Evolutionary conservation across 2,113 vertebrate species (phyloP).

Genomic region (Rhabdornis inornatus): DNA sequence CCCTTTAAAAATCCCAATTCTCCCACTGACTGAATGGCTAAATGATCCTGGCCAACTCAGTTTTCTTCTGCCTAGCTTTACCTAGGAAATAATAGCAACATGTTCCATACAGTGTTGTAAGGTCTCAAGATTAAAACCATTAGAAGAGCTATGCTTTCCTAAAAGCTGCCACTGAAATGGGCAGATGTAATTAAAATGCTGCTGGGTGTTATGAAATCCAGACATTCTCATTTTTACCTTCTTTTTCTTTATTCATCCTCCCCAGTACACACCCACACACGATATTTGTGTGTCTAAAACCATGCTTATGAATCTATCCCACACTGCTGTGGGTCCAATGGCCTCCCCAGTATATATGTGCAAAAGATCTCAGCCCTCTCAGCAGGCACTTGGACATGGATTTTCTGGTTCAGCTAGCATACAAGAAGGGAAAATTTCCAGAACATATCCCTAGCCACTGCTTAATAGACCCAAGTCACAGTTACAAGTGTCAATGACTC

Average conservation of each 20-base stretch:
- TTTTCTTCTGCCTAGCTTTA: not conserved
- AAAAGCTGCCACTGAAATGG: not conserved
- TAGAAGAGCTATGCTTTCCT: not conserved
- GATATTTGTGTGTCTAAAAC: not conserved
- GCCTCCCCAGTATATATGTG: not conserved
- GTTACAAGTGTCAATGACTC: not conserved
- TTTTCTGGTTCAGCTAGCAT: not conserved
- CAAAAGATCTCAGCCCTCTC: not conserved
- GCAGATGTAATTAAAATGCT: not conserved
- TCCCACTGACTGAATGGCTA: not conserved
- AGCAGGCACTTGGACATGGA: not conserved
- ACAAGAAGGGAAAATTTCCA: not conserved
- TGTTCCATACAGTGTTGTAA: not conserved
- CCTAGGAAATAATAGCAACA: not conserved
- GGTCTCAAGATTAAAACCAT: not conserved
- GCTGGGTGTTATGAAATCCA: not conserved
- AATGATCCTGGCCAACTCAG: not conserved
- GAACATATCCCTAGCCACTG: not conserved
- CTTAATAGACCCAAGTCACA: not conserved
- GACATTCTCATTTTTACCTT: not conserved
- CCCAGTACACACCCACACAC: fast-evolving
- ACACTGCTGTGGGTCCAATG: not conserved
- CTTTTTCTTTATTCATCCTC: not conserved
- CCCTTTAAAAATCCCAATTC: not conserved
- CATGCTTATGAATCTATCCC: not conserved